phyloP scores from a whole-genome alignment of 35 echinoderm and acorn worm genomes.

The Ophiothrix spiculata region DNA sequence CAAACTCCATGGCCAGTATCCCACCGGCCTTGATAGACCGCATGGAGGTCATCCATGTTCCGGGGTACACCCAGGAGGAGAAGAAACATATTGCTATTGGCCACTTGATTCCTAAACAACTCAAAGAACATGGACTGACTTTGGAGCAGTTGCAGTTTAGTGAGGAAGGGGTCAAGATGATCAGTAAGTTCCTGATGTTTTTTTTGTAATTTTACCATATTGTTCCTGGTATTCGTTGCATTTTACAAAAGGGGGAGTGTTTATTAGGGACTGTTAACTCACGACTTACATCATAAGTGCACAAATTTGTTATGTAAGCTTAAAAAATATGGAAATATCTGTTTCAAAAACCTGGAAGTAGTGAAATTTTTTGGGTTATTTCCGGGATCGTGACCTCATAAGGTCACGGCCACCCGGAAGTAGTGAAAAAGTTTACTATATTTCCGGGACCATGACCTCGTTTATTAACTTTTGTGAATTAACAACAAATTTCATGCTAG shows the following conservation, averaged over 20 bases:
- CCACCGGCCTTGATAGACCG: constrained; percentile 84
- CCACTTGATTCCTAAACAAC: constrained; percentile 82
- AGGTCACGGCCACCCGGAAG: no score
- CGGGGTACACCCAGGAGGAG: constrained; percentile 88
- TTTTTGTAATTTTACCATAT: no score
- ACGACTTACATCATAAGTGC: no score
- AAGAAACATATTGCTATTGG: constrained; percentile 82
- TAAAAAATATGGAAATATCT: background rate
- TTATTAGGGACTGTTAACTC: background rate
- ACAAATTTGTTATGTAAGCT: no score
- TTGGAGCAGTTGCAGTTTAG: constrained; percentile 91
- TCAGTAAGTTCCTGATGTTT: no score
- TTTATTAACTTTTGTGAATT: background rate
- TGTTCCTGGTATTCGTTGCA: no score
- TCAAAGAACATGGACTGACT: constrained; percentile 90
- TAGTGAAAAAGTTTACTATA: no score
- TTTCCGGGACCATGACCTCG: no score
- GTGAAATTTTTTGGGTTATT: no score
- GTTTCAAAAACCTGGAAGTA: no score
- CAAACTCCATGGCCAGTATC: constrained; percentile 76
- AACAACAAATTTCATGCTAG: background rate
- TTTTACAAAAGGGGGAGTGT: background rate
- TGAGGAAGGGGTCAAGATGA: constrained; percentile 74
- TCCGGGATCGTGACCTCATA: no score
- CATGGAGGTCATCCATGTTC: constrained; percentile 94